Conservation (phyloP, 2,797 vertebrate species). For the Melanotaenia trifasciata region DNA sequence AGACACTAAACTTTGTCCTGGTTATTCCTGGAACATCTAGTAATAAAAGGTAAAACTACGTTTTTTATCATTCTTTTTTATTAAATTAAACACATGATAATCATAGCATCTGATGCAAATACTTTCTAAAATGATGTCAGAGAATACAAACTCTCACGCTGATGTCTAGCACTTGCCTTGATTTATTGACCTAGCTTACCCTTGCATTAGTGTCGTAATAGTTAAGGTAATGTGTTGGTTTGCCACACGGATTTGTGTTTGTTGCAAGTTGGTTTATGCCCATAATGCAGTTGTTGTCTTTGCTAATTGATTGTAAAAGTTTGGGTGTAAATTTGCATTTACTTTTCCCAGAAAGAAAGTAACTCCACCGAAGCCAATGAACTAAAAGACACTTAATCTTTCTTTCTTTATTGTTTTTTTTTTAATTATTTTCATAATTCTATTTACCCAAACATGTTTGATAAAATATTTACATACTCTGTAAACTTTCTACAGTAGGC, state of each 20-base stretch:
- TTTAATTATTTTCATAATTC: constrained; percentile 40
- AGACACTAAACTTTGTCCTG: too few species aligned
- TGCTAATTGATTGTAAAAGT: constrained; percentile 29
- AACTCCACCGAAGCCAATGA: not conserved
- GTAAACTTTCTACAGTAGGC: constrained; percentile 45
- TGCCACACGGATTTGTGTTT: not conserved
- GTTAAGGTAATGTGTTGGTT: not conserved
- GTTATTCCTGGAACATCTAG: too few species aligned
- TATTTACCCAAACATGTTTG: constrained; percentile 39
- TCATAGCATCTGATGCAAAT: not conserved
- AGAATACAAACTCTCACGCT: too few species aligned
- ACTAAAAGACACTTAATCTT: not conserved
- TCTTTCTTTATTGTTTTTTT: constrained; percentile 27
- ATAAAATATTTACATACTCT: constrained; percentile 24
- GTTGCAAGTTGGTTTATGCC: constrained; percentile 17
- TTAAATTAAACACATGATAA: too few species aligned
- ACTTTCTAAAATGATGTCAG: too few species aligned
- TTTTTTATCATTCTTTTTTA: too few species aligned
- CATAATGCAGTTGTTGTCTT: constrained; percentile 18
- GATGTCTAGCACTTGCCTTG: not conserved
- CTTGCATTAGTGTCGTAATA: not conserved
- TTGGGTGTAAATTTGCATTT: constrained; percentile 1
- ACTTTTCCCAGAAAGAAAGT: not conserved
- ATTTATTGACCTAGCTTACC: not conserved
- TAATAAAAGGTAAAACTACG: too few species aligned